Percentiles rank a stretch among this genome's conserved stretches.
Conservation (phyloP, 2,888 invertebrate genomes). For the Rotaria magnacalcarata region DNA sequence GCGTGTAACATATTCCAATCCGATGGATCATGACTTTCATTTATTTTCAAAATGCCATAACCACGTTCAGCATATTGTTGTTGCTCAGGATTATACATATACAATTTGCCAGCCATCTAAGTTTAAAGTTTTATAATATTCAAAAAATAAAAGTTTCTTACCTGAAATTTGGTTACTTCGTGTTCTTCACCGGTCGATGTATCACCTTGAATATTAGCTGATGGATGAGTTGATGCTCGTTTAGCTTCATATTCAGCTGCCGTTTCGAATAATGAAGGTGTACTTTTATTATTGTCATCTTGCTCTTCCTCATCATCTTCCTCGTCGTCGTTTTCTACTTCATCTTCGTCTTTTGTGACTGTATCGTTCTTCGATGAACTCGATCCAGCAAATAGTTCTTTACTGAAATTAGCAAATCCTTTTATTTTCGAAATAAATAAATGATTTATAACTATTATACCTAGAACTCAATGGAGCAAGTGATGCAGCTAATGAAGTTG, state of each 20-base stretch:
- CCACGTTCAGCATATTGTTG: slow-evolving; percentile 39
- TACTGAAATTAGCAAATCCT: neutral
- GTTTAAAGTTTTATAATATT: neutral
- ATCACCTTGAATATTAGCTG: slow-evolving; percentile 6
- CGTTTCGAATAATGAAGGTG: neutral
- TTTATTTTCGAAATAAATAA: too few relatives aligned
- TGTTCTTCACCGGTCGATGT: slow-evolving; percentile 34
- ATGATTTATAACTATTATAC: neutral
- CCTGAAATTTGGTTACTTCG: slow-evolving; percentile 29
- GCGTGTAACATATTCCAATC: slow-evolving; percentile 37
- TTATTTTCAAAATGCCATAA: slow-evolving; percentile 39
- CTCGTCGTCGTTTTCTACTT: neutral
- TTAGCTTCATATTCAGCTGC: slow-evolving; percentile 28
- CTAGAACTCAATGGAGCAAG: neutral
- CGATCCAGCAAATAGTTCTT: neutral
- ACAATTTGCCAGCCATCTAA: slow-evolving; percentile 9
- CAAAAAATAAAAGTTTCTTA: neutral
- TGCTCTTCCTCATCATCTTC: neutral
- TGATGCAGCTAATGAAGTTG: neutral
- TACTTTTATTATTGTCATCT: neutral
- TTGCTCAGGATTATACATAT: neutral
- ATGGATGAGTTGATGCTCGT: neutral
- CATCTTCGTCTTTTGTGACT: neutral
- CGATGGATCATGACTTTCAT: neutral
- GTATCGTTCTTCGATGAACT: neutral